Conservation (phyloP, 2,113 vertebrate species). For the Ophthalmolycus amberensis region DNA sequence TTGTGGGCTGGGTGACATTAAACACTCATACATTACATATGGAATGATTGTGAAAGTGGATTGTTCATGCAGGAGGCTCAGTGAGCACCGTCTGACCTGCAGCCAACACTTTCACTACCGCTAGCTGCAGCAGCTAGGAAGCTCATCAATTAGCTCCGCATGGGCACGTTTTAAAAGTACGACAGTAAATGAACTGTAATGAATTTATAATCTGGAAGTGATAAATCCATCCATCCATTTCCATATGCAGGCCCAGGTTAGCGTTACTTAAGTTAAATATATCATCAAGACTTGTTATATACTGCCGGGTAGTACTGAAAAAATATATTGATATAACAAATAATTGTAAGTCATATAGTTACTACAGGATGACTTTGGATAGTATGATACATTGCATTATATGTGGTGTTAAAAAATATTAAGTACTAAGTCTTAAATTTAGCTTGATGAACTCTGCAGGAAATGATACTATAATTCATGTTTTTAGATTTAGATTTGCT, state of each 20-base stretch:
- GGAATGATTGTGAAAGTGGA: not conserved
- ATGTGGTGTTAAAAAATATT: not conserved
- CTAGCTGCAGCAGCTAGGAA: not conserved
- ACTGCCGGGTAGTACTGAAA: not conserved
- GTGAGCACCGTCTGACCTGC: not conserved
- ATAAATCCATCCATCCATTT: not conserved
- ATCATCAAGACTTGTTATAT: not conserved
- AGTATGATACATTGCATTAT: not conserved
- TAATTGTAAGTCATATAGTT: not conserved
- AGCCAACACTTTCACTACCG: not conserved
- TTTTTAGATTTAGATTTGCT: not conserved
- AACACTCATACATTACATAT: not conserved
- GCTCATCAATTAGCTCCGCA: not conserved
- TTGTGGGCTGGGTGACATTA: not conserved
- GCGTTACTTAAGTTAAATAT: not conserved
- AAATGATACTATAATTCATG: not conserved
- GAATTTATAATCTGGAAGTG: not conserved
- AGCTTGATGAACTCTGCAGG: not conserved
- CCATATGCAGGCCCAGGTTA: not conserved
- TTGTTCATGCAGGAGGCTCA: not conserved
- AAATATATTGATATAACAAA: not conserved
- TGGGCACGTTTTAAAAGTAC: not conserved
- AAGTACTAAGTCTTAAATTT: not conserved
- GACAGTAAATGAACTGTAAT: not conserved
- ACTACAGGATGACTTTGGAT: not conserved